phyloP scores from a whole-genome alignment of 2,797 vertebrate genomes.

The Varecia variegata region DNA sequence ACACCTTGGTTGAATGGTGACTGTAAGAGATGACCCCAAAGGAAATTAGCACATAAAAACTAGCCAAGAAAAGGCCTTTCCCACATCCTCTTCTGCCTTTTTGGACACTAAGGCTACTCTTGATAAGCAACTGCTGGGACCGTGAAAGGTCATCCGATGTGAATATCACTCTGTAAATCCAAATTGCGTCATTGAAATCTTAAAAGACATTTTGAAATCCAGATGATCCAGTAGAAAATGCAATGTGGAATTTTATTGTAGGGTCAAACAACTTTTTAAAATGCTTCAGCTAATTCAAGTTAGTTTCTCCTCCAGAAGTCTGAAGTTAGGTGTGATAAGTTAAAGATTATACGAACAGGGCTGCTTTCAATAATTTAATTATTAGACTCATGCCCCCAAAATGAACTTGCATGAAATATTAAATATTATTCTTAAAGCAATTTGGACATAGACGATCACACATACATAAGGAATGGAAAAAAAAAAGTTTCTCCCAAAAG shows the following conservation, averaged over 20 bases:
- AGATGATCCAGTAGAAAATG: background rate
- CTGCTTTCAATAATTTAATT: constrained; percentile 83
- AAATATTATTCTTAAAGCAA: constrained; percentile 77
- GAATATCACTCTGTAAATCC: background rate
- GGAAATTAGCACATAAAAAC: background rate
- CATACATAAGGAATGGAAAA: constrained; percentile 61
- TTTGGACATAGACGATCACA: constrained; percentile 63
- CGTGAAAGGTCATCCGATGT: background rate
- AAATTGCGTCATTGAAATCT: background rate
- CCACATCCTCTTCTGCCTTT: background rate
- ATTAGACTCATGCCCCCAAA: constrained; percentile 57
- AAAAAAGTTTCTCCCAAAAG: constrained; percentile 60
- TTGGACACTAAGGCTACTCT: background rate
- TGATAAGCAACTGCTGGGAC: background rate
- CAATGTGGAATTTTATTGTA: background rate
- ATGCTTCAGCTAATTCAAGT: constrained; percentile 46
- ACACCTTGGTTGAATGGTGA: background rate
- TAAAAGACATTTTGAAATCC: background rate
- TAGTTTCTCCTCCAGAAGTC: constrained; percentile 49
- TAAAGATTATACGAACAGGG: constrained; percentile 72
- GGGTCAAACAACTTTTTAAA: constrained; percentile 22
- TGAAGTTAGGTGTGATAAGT: constrained; percentile 73
- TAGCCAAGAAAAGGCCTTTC: background rate
- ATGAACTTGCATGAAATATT: constrained; percentile 68
- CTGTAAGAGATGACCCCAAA: background rate